These are phyloP conservation scores for Polymixis flavicincta DNA, from an alignment of 2,888 invertebrate genomes.

Conservation along the genomic window DNA sequence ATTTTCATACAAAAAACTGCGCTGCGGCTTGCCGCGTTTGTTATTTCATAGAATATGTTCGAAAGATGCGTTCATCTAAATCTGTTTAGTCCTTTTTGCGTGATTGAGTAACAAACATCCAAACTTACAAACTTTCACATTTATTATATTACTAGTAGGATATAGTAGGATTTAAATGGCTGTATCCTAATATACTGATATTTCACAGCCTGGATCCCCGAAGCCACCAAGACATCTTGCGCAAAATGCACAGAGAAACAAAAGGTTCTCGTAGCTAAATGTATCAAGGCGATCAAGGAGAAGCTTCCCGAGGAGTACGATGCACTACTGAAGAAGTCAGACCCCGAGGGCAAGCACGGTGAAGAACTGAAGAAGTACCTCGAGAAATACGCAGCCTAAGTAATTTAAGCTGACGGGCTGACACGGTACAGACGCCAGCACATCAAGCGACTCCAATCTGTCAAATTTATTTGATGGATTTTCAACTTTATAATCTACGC, in stretches of 20 bases:
- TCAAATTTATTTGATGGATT: too few relatives aligned
- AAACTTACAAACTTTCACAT: too few relatives aligned
- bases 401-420: neutral
- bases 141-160: too few relatives aligned
- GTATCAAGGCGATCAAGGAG: conserved; percentile 91
- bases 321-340: conserved; percentile 90
- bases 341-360: conserved; percentile 91
- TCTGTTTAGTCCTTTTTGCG: too few relatives aligned
- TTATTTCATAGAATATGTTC: neutral
- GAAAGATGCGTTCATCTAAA: neutral
- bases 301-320: conserved; percentile 91
- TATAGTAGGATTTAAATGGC: too few relatives aligned
- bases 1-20: neutral
- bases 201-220: conserved; percentile 73
- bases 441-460: too few relatives aligned
- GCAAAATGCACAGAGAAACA: conserved; percentile 92
- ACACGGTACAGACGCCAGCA: too few relatives aligned
- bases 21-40: too few relatives aligned
- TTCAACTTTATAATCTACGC: too few relatives aligned
- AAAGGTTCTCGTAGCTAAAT: conserved; percentile 87
- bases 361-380: conserved; percentile 87
- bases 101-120: too few relatives aligned
- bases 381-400: conserved; percentile 54
- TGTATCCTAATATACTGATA: neutral
- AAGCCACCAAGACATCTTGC: conserved; percentile 82